Evolutionary conservation across 1,140 invertebrate species (phyloP), one percentile per base, ranked within the genome.

Genomic region (Panagrolaimus sp.): DNA sequence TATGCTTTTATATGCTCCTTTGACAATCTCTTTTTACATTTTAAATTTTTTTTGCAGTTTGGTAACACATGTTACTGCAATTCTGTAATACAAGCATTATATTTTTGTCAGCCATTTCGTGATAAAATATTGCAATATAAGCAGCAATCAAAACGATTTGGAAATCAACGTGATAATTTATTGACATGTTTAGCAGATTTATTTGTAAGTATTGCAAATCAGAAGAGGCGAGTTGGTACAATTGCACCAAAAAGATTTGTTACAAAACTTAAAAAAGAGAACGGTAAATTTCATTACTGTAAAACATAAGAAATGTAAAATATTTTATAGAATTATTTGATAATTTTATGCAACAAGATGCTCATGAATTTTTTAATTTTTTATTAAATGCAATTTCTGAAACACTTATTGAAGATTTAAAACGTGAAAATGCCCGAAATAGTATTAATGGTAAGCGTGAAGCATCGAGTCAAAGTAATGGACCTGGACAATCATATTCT

Each of bases 41-140:
- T 57, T 20, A n/a, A n/a, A n/a, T 47, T 16, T 81, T 89, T 90
- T 77, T 38, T 38, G 31, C 86, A 96, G 93, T 99, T 99, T 89
- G 96, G 96, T 66, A 99, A 99, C 86, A 99, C 96, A 9, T 99
- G 96, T 85, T 99, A 99, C 83, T 96, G 93, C 84, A 99, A 99
- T 86, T 98, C 94, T 47, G 96, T 99, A 66, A 87, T 99, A 66
- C 96, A 99, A 89, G 96, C 96, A 20, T 87, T 99, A 66, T 99
- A 98, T 84, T 99, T 98, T 84, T 99, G 96, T 85, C 91, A 93
- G 82, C 95, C 95, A 71, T 98, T 99, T 84, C 88, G 96, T 84
- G 95, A 99, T 80, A 96, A 93, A 86, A 94, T 99, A 31, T 86
- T 99, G 63, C 93, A 96, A 84, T 98, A 98, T 84, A 98, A 98